Evolutionary conservation across 2,888 invertebrate species (phyloP).

Genomic region (Diarsia dahlii): DNA sequence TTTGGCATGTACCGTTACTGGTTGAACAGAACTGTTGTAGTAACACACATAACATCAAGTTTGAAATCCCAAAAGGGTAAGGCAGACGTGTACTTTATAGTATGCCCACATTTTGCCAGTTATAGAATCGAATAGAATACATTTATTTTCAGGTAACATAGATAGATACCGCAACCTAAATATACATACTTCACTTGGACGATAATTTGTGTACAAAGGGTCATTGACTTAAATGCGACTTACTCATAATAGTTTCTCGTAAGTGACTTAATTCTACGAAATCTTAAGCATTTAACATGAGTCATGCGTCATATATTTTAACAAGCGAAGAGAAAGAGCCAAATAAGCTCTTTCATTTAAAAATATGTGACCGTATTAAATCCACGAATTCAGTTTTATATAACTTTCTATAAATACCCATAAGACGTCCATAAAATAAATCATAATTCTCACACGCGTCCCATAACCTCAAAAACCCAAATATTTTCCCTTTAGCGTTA

Average conservation of each 20-base stretch:
- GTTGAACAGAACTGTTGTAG: neutral
- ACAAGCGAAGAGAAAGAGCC: neutral
- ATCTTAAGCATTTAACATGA: neutral
- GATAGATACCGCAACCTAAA: too few species aligned
- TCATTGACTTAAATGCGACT: too few species aligned
- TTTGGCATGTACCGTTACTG: neutral
- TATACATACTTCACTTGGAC: too few species aligned
- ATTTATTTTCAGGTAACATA: too few species aligned
- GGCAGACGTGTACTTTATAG: too few species aligned
- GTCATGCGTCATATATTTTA: neutral
- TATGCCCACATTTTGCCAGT: too few species aligned
- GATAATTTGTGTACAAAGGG: too few species aligned
- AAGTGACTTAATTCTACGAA: neutral
- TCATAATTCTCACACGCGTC: neutral
- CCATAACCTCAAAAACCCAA: neutral
- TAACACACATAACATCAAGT: too few species aligned
- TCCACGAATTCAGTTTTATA: neutral
- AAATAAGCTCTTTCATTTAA: neutral
- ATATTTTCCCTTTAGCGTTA: conserved; percentile 26
- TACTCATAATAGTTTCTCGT: too few species aligned
- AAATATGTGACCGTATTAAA: neutral
- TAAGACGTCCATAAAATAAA: conserved; percentile 8
- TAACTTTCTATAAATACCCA: neutral
- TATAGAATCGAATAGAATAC: too few species aligned
- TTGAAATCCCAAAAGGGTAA: too few species aligned